Evolutionary conservation across 2,888 invertebrate species (phyloP), one percentile per base, ranked within the genome.

Genomic region (Lagria hirta): DNA sequence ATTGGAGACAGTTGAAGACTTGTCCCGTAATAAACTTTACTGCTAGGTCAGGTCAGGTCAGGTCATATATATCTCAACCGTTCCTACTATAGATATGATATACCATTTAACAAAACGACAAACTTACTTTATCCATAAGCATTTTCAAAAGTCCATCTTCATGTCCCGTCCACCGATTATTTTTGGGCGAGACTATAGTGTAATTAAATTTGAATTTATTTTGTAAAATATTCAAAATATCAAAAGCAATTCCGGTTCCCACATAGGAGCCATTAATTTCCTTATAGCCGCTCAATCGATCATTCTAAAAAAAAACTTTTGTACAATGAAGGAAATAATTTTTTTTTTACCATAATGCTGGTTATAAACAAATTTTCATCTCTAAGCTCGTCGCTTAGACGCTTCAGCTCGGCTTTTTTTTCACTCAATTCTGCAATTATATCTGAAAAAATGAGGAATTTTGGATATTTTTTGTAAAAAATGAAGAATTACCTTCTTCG

Each of bases 191-290:
- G 7, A 85, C 66, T 1, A 90, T 75, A 7, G 82, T 80, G 58
- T 85, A 90, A 0, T 83, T 83, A 49, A 91, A 90, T 52, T 86
- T 83, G 52, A 82, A 83, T 55, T 81, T 82, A 37, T 80, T 66
- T 24, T 78, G 77, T 2, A 91, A 72, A 28, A 88, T 80, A 14
- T 84, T 71, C 5, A 91, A 68, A 34, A 91, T 68, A 34, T 79
- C 73, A 62, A 89, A 90, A 0, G 88, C 84, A 3, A 87, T 82
- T 0, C 91, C 91, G 1, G 58, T 65, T 0, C 88, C 88, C 0
- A 73, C 54, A 3, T 77, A 53, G 0, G 74, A 78, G 1, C 80
- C 82, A 67, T 84, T 80, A 4, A 48, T 49, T 11, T 48, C 62
- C 27, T 71, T 65, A 2, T 75, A 75, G 61, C 78, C 81, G 58